Percentiles rank a stretch among this genome's conserved stretches.
These are phyloP conservation scores for Ivindomyrus marchei DNA, from an alignment of 2,113 vertebrate species.

Conservation along the genomic window DNA sequence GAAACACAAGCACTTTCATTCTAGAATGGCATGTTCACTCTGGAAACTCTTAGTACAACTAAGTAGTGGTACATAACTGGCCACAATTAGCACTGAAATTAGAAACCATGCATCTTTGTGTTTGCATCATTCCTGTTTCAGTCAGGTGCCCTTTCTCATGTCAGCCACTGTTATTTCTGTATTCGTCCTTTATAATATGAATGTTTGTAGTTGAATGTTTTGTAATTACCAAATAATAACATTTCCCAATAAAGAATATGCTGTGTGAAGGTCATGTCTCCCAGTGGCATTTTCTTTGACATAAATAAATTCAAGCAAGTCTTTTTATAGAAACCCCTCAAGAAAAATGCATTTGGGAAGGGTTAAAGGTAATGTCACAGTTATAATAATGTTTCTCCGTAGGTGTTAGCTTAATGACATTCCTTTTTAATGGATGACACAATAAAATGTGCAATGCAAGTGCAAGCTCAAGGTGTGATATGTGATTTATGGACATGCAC, in stretches of 20 bases:
- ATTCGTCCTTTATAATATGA: not conserved
- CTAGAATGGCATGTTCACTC: not conserved
- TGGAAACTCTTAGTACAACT: not conserved
- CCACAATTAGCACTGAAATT: not conserved
- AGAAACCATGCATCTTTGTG: not conserved
- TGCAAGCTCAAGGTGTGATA: not conserved
- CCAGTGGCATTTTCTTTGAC: not conserved
- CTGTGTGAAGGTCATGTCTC: not conserved
- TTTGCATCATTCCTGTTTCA: not conserved
- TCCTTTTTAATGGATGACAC: not conserved
- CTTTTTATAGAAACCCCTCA: slow-evolving; percentile 3
- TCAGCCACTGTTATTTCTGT: not conserved
- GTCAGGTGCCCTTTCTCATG: not conserved
- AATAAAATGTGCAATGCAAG: not conserved
- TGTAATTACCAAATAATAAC: not conserved
- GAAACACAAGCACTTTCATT: slow-evolving; percentile 7
- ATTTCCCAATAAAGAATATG: not conserved
- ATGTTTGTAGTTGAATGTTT: not conserved
- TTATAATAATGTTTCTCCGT: not conserved
- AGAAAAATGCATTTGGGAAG: not conserved
- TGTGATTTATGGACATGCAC: not conserved
- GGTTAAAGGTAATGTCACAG: not conserved
- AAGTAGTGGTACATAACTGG: not conserved
- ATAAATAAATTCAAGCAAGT: slow-evolving; percentile 1
- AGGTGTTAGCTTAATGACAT: not conserved